Base-by-base conservation (phyloP, 2,888 invertebrate species). In the Idaea straminata region DNA sequence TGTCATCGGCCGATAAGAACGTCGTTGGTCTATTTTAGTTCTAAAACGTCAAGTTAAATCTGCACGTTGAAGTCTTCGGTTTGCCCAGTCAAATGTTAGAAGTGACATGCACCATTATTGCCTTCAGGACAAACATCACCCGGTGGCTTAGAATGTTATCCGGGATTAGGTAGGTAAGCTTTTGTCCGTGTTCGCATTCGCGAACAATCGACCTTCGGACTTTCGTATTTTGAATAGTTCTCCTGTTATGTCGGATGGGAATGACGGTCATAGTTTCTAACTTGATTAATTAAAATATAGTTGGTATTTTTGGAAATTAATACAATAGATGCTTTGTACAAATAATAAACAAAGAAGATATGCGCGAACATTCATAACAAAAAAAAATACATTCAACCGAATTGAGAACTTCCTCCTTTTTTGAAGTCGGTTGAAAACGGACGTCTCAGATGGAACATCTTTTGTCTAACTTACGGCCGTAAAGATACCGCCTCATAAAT, bases 31-130 rank as follows among this genome's bases (percentile, higher is more conserved):
- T 13, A 4, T 47, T 13, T 7, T 10, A 47, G 47, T 3, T 25
- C 61, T 70, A 70, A 71, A 68, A 68, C 68, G 66, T 69, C 64
- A 72, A 74, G 74, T 77, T 73, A 75, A 81, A 78, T 76, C 77
- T 71, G 66, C 64, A 62, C 71, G 75, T 72, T 74, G 72, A 75
- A 72, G 70, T 72, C 72, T 71, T 74, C 73, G 78, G 88, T 89
- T 88, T 86, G 85, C 86, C 81, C 88, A 89, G 88, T 88, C 90
- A 87, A 90, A 90, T 89, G 88, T 81, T 77, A 75, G 77, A 72
- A 80, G 82, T 82, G 84, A 88, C 88, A 86, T 78, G 76, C 81
- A 76, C 87, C 86, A 85, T 90, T 91, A 91, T 92, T 92, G 90
- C 88, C 85, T 87, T 81, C 84, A 79, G 84, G 79, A 80, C 90